Evolutionary conservation across 2,888 invertebrate species (phyloP).

Genomic region (Theristus sp.): DNA sequence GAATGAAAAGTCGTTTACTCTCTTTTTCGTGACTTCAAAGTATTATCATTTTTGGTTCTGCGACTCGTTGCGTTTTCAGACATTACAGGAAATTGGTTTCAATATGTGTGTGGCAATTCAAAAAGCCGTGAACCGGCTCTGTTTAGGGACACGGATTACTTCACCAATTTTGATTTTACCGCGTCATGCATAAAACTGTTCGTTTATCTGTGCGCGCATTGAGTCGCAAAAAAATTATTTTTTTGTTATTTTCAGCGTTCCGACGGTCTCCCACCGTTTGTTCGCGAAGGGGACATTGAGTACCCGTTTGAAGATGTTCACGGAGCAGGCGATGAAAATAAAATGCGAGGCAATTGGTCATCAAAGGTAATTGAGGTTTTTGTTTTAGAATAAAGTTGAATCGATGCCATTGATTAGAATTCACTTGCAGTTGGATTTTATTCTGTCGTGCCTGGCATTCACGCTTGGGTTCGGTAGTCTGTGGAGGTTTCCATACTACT

Average conservation of each 20-base stretch:
- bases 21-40: not conserved
- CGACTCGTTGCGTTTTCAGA: no score
- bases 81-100: no score
- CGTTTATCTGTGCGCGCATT: no score
- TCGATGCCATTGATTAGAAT: no score
- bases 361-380: slow-evolving; percentile 34
- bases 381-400: no score
- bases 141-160: no score
- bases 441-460: slow-evolving; percentile 42
- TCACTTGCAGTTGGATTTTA: slow-evolving; percentile 25
- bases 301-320: slow-evolving; percentile 22
- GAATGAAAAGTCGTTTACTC: not conserved
- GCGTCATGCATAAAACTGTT: no score
- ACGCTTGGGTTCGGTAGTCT: slow-evolving; percentile 38
- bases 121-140: no score
- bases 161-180: no score
- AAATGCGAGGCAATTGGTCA: slow-evolving; percentile 35
- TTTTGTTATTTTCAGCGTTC: not conserved
- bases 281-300: slow-evolving; percentile 24
- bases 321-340: slow-evolving; percentile 31
- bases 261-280: slow-evolving; percentile 14
- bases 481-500: slow-evolving; percentile 45
- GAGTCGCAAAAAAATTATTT: no score
- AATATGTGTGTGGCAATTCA: no score
- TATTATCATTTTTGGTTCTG: not conserved